These are phyloP conservation scores for Lacerta bilineata DNA, from an alignment of 2,797 vertebrate genomes.

Conservation along the genomic window DNA sequence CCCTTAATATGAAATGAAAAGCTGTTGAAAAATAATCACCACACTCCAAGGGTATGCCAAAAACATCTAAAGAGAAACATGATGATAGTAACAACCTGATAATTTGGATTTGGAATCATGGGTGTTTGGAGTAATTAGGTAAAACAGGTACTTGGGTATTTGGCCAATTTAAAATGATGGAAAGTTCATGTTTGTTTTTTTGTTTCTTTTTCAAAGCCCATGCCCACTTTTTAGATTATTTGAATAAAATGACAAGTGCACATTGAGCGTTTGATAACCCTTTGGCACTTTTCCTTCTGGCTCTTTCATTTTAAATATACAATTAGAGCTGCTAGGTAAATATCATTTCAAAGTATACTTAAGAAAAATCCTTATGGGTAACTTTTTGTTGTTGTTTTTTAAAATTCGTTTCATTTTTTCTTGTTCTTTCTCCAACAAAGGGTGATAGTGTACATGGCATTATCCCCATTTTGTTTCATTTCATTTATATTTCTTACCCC, in stretches of 20 bases:
- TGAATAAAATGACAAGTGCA: conserved; percentile 34
- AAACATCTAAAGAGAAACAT: not conserved
- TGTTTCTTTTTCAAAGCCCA: not conserved
- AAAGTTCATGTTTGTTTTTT: not conserved
- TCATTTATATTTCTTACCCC: no score
- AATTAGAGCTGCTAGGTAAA: not conserved
- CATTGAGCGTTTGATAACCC: not conserved
- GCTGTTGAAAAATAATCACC: conserved; percentile 17
- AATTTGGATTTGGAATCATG: conserved; percentile 21
- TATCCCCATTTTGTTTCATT: not conserved
- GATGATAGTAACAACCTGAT: conserved; percentile 24
- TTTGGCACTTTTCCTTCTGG: conserved; percentile 17
- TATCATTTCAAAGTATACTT: not conserved
- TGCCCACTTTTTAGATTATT: conserved; percentile 42
- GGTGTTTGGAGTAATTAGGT: conserved; percentile 24
- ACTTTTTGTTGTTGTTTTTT: not conserved
- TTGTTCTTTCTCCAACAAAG: not conserved
- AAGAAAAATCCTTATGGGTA: not conserved
- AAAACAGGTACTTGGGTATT: conserved; percentile 33
- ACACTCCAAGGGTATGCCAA: fast-evolving
- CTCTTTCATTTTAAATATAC: conserved; percentile 17
- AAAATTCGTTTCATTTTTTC: not conserved
- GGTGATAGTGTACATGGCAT: not conserved
- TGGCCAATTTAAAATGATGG: not conserved
- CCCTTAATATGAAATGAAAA: not conserved